A percentile compares a stretch with the other conserved stretches of the same genome.
Evolutionary conservation across 2,888 invertebrate species (phyloP).

Genomic region (Hypselothyrea guttata): DNA sequence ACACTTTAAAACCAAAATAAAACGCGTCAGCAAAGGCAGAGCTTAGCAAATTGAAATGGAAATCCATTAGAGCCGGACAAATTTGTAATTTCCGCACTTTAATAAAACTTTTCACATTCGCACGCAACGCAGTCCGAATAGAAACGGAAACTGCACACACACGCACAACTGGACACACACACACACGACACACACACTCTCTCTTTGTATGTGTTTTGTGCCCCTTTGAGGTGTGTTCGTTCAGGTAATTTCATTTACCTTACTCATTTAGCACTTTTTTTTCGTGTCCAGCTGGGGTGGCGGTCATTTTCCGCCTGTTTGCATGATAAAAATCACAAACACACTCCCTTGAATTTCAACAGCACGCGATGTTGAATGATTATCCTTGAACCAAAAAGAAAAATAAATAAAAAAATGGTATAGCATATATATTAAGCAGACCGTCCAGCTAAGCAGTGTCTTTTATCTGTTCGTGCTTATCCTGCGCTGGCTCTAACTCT

Average conservation of each 20-base stretch:
- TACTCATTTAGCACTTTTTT: slow-evolving; percentile 75
- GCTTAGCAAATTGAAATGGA: slow-evolving; percentile 68
- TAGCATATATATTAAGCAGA: no score
- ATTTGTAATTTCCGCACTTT: slow-evolving; percentile 81
- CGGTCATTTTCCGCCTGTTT: slow-evolving; percentile 70
- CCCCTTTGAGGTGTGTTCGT: slow-evolving; percentile 75
- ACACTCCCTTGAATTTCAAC: slow-evolving; percentile 81
- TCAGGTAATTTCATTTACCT: slow-evolving; percentile 77
- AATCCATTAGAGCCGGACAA: slow-evolving; percentile 79
- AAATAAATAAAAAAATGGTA: no score
- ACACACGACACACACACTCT: slow-evolving; percentile 45
- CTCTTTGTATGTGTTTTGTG: slow-evolving; percentile 26
- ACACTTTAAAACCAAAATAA: slow-evolving; percentile 30
- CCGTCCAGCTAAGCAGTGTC: slow-evolving; percentile 16
- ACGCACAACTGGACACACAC: slow-evolving; percentile 46
- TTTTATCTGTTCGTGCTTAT: slow-evolving; percentile 56
- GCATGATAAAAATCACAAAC: slow-evolving; percentile 83
- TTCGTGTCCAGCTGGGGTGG: slow-evolving; percentile 2
- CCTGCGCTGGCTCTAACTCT: no score
- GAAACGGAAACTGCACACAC: slow-evolving; percentile 43
- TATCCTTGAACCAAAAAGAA: slow-evolving; percentile 70
- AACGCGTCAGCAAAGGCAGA: slow-evolving; percentile 8
- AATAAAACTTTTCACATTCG: slow-evolving; percentile 61
- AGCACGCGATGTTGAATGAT: slow-evolving; percentile 81
- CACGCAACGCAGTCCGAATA: slow-evolving; percentile 27